A percentile compares a stretch with the other conserved stretches of the same genome.
These are phyloP conservation scores for Amia ocellicauda DNA, from an alignment of 2,113 vertebrate species.

Conservation along the genomic window DNA sequence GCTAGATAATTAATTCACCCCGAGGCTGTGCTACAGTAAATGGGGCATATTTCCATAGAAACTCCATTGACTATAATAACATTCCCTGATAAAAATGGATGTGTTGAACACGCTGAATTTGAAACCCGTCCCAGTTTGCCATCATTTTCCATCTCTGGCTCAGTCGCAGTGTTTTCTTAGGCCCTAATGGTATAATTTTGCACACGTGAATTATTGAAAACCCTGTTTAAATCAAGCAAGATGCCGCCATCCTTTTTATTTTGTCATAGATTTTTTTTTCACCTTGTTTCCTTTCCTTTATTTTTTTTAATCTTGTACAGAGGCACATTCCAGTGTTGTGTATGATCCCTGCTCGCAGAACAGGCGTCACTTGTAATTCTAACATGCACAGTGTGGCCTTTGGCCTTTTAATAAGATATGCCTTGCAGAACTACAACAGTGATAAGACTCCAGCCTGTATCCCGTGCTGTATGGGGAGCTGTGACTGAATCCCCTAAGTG, in stretches of 20 bases:
- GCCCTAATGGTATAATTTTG: neutral
- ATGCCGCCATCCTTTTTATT: neutral
- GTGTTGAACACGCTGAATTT: slow-evolving; percentile 28
- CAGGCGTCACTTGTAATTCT: neutral
- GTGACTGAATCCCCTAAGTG: neutral
- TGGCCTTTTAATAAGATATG: neutral
- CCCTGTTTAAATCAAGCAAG: too few species aligned
- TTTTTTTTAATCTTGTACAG: neutral
- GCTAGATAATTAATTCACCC: slow-evolving; percentile 63
- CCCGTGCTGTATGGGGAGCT: too few species aligned
- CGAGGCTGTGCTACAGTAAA: slow-evolving; percentile 45
- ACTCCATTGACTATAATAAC: slow-evolving; percentile 34
- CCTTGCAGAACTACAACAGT: neutral
- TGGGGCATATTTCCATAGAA: slow-evolving; percentile 35
- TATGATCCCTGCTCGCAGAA: neutral
- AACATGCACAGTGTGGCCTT: neutral
- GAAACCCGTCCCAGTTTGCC: slow-evolving; percentile 5
- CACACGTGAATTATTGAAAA: neutral
- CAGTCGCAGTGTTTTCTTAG: neutral
- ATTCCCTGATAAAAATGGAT: slow-evolving; percentile 41
- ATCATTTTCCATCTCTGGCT: neutral
- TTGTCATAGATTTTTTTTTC: neutral
- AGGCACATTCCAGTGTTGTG: neutral
- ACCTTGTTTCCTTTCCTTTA: neutral
- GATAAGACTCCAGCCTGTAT: neutral